Percentiles rank a stretch among this genome's conserved stretches.
Conservation (phyloP, 2,888 invertebrate species). For the Cryptosula pallasiana region DNA sequence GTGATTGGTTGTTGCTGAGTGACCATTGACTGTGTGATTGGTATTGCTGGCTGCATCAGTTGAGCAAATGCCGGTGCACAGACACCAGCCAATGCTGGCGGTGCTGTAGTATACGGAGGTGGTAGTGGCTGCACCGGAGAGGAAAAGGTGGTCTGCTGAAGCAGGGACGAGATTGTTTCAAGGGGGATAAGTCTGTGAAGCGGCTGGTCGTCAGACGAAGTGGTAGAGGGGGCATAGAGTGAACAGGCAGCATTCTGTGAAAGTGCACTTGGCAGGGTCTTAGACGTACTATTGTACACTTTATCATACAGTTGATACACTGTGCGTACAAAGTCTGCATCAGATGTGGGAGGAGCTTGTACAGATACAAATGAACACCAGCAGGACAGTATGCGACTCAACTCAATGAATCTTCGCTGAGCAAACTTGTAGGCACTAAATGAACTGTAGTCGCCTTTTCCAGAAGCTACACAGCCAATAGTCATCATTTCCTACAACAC, state of each 20-base stretch:
- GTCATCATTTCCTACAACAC: slow-evolving; percentile 2
- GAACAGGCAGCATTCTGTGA: too few species aligned
- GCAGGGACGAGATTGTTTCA: too few species aligned
- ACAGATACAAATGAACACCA: neutral
- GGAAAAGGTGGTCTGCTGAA: too few species aligned
- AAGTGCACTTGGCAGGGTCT: too few species aligned
- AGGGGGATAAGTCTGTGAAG: too few species aligned
- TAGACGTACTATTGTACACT: neutral
- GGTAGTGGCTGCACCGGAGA: neutral
- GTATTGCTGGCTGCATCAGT: neutral
- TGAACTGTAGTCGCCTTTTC: neutral
- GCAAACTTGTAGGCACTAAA: neutral
- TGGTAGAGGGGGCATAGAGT: too few species aligned
- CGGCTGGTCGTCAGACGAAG: too few species aligned
- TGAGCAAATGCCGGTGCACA: neutral
- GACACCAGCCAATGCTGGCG: neutral
- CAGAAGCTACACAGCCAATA: neutral
- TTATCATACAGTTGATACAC: neutral
- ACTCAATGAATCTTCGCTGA: neutral
- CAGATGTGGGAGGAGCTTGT: neutral
- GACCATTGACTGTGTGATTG: neutral
- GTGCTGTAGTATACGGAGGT: neutral
- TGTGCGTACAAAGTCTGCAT: neutral
- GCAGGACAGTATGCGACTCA: neutral
- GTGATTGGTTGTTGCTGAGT: too few species aligned